Percentiles rank a stretch among this genome's conserved stretches.
These are phyloP conservation scores for Apis mellifera DNA, from an alignment of 1,140 invertebrate genomes.

Conservation along the genomic window DNA sequence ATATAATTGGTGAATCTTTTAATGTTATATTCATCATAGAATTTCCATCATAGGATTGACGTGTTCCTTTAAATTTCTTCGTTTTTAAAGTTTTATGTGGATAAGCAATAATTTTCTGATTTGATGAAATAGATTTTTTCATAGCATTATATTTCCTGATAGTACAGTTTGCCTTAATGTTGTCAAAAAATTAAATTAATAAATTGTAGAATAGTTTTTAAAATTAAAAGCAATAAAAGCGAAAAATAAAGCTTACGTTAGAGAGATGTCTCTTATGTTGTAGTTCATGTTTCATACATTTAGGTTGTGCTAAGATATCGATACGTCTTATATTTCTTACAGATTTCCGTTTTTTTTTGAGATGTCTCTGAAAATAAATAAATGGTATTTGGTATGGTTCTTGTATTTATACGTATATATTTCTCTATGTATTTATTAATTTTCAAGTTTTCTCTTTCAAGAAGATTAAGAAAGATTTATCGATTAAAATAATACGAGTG, in stretches of 20 bases:
- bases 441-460: fast-evolving
- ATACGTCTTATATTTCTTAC: constrained; percentile 7
- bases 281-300: neutral
- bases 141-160: neutral
- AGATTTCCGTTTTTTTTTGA: neutral
- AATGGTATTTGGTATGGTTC: no score
- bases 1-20: neutral
- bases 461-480: neutral
- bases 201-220: neutral
- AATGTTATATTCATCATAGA: neutral
- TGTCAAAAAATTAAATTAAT: neutral
- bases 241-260: constrained; percentile 1
- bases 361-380: neutral
- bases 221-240: neutral
- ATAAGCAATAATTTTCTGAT: neutral
- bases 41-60: neutral
- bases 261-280: neutral
- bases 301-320: constrained; percentile 27
- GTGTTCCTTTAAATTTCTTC: neutral
- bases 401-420: neutral
- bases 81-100: neutral
- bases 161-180: neutral
- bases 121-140: neutral
- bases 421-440: neutral
- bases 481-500: no score